Evolutionary conservation across 2,888 invertebrate genomes (phyloP).

Genomic region (Lithophane socia): DNA sequence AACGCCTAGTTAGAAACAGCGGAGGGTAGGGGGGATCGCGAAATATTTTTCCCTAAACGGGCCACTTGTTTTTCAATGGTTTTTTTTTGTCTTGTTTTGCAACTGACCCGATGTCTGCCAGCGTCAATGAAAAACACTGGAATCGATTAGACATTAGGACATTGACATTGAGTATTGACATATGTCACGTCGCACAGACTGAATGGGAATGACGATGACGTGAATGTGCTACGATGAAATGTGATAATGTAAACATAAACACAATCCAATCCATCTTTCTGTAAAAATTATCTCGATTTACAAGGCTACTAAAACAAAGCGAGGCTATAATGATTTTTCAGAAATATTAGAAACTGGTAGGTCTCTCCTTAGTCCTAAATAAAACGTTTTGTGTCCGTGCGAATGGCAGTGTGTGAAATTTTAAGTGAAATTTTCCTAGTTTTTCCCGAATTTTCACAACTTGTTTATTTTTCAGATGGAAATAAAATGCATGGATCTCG

Average conservation of each 20-base stretch:
- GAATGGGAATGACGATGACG: background rate
- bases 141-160: background rate
- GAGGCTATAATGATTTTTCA: conserved; percentile 40
- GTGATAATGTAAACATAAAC: conserved; percentile 45
- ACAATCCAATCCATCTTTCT: conserved; percentile 21
- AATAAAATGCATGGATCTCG: conserved; percentile 95
- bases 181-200: no score
- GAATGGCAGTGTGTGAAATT: background rate
- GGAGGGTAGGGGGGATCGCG: no score
- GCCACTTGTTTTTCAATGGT: no score
- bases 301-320: background rate
- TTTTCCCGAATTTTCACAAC: background rate
- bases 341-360: conserved; percentile 17
- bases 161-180: background rate
- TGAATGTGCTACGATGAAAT: background rate
- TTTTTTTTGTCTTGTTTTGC: no score
- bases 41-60: no score
- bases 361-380: background rate
- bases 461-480: conserved; percentile 88
- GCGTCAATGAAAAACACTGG: background rate
- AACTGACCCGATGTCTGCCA: no score
- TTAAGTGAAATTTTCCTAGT: background rate
- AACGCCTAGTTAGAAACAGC: no score
- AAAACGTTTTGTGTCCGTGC: background rate
- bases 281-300: conserved; percentile 24